phyloP scores from a whole-genome alignment of 2,113 vertebrate species.

The Mesocricetus auratus region DNA sequence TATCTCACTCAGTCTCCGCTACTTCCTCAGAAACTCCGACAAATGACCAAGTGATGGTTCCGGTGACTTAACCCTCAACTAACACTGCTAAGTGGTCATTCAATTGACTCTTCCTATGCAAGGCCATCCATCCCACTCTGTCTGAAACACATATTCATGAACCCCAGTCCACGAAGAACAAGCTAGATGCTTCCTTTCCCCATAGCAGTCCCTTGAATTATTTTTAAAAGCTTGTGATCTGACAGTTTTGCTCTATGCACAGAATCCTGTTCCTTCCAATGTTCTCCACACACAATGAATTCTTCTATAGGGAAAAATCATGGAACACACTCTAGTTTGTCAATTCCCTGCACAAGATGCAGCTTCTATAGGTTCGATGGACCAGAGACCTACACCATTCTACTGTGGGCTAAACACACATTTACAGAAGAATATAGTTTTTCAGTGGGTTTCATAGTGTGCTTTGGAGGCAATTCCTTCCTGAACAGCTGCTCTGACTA shows the following conservation, averaged over 20 bases:
- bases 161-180: neutral
- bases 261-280: neutral
- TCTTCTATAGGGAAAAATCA: neutral
- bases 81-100: neutral
- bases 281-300: neutral
- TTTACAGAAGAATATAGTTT: constrained; percentile 31
- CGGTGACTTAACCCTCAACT: no score
- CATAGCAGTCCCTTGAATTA: neutral
- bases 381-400: neutral
- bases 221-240: neutral
- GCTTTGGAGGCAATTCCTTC: constrained; percentile 75
- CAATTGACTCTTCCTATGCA: neutral
- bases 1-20: neutral
- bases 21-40: neutral
- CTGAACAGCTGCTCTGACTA: constrained; percentile 81
- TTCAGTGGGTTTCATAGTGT: constrained; percentile 42
- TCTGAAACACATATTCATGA: neutral
- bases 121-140: neutral
- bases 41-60: neutral
- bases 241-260: neutral
- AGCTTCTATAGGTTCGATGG: neutral
- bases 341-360: neutral
- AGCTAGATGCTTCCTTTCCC: neutral
- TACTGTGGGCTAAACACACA: neutral
- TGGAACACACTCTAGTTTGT: neutral